Base-by-base conservation (phyloP, 2,113 vertebrate species). In the Odontophorus gujanensis region DNA sequence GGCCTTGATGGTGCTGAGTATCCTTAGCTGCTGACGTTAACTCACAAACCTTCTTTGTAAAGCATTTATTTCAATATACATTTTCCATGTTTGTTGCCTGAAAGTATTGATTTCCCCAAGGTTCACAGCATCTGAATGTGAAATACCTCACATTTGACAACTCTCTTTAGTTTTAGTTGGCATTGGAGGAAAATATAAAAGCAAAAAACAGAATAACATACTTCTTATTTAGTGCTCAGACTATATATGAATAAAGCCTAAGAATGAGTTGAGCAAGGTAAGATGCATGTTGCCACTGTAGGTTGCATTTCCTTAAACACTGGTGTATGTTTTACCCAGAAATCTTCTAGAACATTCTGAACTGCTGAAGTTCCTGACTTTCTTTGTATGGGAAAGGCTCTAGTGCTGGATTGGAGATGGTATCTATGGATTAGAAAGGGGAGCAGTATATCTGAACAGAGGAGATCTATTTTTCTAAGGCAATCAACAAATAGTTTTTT, bases 41-140 rank as follows among this genome's bases (percentile, higher is more conserved):
- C 38, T 24, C 6, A 1, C 4, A 13, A 68, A 18, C 32, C 38
- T 38, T 20, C 53, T n/a, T 36, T 5, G 2, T 17, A 45, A 45
- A 47, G 18, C 51, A 6, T 32, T 51, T 24, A 4, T 38, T 51
- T 20, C 20, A 13, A 16, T 2, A 2, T 36, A 0, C 25, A 6
- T 21, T 30, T 66, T 59, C 59, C 11, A 2, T 34, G 32, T 42
- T 9, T 20, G 25, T 42, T 74, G 20, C 50, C 36, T 18, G 6
- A 8, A 26, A 13, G 11, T 50, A 7, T 50, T 38, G 61, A 32
- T 59, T 30, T 36, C 28, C 34, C 19, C 28, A n/a, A 42, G 7
- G 28, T 40, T 42, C 1, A 0, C 25, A 45, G 24, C 38, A 62
- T 77, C 26, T 55, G 57, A 47, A 22, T 20, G 34, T 47, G 18